Evolutionary conservation across 1,140 invertebrate species (phyloP), one percentile per base, ranked within the genome.

Genomic region (Aphaenogaster rudis): DNA sequence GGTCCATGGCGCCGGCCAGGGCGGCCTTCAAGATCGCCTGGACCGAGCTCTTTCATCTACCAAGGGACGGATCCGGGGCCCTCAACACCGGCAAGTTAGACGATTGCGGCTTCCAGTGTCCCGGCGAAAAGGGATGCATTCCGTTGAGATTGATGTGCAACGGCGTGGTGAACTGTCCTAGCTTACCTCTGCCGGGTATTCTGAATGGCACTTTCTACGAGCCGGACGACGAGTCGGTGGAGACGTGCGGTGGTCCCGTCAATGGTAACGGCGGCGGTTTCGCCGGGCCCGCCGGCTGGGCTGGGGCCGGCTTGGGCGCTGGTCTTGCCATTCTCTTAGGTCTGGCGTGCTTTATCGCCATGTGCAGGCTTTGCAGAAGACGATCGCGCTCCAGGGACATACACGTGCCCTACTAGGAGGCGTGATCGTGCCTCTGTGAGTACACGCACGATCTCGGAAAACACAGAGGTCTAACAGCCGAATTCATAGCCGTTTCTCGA

Each of bases 21-120:
- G 97, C 98, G 1, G 97, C 97, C 1, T 98, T 99, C 92, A 98
- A 98, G 94, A 97, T 99, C 42, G 97, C 97, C 3, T 99, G 98
- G 98, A 98, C 98, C 3, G 98, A 98, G 91, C 95, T 98, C n/a
- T 98, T 97, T 92, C 98, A 98, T 93, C 94, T 98, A 86, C 98
- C 98, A 0, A 96, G 98, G 78, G 98, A 98, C 93, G 96, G 96
- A 11, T 97, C 98, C 87, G 98, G 98, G 0, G 97, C 97, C n/a
- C 92, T 98, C 54, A 97, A 97, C 96, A 97, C 97, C 96, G 97
- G 85, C 96, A 98, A 94, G 95, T 92, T 95, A 0, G 96, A 96
- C 76, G 96, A 96, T 67, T 98, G 98, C 91, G 97, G 97, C 86
- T 99, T 98, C 90, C 96, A 97, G 66, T 99, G 98, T 95, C 98